Evolutionary conservation across 2,888 invertebrate species (phyloP).

Genomic region (Ganaspis brasiliensis): DNA sequence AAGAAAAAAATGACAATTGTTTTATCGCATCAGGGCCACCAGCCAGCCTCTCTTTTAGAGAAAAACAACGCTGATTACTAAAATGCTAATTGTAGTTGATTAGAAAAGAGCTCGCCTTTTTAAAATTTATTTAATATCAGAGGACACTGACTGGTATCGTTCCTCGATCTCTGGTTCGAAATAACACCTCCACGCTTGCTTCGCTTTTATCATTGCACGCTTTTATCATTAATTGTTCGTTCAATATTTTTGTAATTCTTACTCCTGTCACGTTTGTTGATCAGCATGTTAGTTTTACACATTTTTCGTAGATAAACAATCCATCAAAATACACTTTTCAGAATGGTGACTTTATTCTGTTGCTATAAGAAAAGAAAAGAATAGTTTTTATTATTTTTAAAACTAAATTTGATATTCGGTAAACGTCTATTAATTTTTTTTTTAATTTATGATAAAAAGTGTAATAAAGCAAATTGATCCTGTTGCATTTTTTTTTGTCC

Average conservation of each 20-base stretch:
- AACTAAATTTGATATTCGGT: too few relatives aligned
- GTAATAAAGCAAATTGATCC: too few relatives aligned
- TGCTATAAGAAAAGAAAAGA: background rate
- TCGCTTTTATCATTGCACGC: slow-evolving; percentile 38
- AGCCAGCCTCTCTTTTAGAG: slow-evolving; percentile 58
- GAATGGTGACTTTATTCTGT: slow-evolving; percentile 1
- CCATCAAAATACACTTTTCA: slow-evolving; percentile 4
- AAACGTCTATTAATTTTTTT: too few relatives aligned
- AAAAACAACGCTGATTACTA: slow-evolving; percentile 10
- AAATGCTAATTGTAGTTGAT: slow-evolving; percentile 30
- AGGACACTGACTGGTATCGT: slow-evolving; percentile 19
- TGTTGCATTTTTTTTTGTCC: too few relatives aligned
- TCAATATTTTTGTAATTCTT: slow-evolving; percentile 27
- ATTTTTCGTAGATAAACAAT: slow-evolving; percentile 15
- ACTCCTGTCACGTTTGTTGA: slow-evolving; percentile 17
- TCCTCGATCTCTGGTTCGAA: slow-evolving; percentile 34
- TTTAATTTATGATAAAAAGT: too few relatives aligned
- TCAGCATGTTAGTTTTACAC: slow-evolving; percentile 22
- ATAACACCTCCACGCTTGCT: slow-evolving; percentile 41
- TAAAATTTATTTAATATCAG: slow-evolving; percentile 1
- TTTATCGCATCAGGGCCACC: slow-evolving; percentile 60
- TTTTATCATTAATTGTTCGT: slow-evolving; percentile 23
- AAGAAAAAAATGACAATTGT: background rate
- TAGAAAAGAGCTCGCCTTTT: slow-evolving; percentile 26
- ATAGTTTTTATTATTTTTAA: too few relatives aligned